Percentiles rank a stretch among this genome's conserved stretches.
phyloP scores from a whole-genome alignment of 30 jellyfish, hydroid and myxozoan genomes.

The Chironex yamaguchii region DNA sequence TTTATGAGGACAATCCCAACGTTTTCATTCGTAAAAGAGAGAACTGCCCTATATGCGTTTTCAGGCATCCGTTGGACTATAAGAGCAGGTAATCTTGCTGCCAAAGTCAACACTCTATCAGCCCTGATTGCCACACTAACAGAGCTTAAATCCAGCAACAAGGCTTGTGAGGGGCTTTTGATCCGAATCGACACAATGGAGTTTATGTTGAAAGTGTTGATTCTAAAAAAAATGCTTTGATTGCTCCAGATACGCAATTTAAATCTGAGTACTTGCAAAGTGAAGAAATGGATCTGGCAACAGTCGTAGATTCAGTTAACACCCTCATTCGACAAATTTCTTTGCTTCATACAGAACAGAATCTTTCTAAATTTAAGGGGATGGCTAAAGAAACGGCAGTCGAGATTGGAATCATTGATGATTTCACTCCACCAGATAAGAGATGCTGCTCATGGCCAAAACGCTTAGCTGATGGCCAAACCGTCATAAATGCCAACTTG shows the following conservation, averaged over 20 bases:
- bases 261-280: constrained; percentile 48
- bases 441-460: no score
- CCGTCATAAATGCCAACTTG: no score
- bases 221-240: constrained; percentile 28
- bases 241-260: constrained; percentile 7
- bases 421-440: no score
- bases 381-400: constrained; percentile 17
- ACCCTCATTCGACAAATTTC: not conserved
- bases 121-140: constrained; percentile 32
- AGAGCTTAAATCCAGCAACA: constrained; percentile 10
- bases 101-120: constrained; percentile 18
- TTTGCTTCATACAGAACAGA: no score
- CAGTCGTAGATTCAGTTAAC: constrained; percentile 8
- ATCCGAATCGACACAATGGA: constrained; percentile 17
- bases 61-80: constrained; percentile 67
- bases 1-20: constrained; percentile 16
- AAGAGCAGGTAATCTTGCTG: constrained; percentile 23
- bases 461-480: no score
- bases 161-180: constrained; percentile 28
- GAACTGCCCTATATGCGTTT: constrained; percentile 27
- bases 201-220: constrained; percentile 32
- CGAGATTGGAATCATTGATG: not conserved
- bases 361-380: no score
- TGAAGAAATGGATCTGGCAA: constrained; percentile 47
- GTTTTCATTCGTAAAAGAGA: constrained; percentile 2